Conservation (phyloP, 1,140 invertebrate genomes). For the Patella vulgata region DNA sequence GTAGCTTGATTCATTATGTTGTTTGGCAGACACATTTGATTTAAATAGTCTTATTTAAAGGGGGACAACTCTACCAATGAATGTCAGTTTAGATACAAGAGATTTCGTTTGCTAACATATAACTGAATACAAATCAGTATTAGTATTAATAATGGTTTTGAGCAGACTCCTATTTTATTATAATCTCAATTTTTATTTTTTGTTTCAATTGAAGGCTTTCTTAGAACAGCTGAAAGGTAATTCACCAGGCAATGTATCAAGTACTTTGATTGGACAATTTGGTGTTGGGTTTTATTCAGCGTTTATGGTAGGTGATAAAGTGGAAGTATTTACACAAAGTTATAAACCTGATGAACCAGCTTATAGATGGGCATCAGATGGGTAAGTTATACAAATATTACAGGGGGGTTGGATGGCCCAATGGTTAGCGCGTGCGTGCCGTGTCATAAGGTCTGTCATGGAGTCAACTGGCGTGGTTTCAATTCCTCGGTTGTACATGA, state of each 20-base stretch:
- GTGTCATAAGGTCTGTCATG: too few species aligned
- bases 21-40: background rate
- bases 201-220: constrained; percentile 80
- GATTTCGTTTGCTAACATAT: too few species aligned
- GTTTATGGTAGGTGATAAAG: constrained; percentile 96
- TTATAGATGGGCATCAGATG: constrained; percentile 89
- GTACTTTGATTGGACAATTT: constrained; percentile 93
- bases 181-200: too few species aligned
- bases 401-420: too few species aligned
- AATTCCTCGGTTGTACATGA: too few species aligned
- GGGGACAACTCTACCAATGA: background rate
- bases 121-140: too few species aligned
- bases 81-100: too few species aligned
- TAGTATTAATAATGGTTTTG: too few species aligned
- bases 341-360: constrained; percentile 72
- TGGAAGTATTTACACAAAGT: constrained; percentile 87
- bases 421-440: too few species aligned
- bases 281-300: constrained; percentile 98
- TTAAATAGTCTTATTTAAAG: background rate
- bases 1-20: background rate
- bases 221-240: constrained; percentile 84
- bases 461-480: too few species aligned
- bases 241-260: constrained; percentile 67
- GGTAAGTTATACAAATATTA: too few species aligned
- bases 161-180: too few species aligned